Percentiles rank a stretch among this genome's conserved stretches.
Conservation (phyloP, 2,113 vertebrate species). For the Microtus montanus region DNA sequence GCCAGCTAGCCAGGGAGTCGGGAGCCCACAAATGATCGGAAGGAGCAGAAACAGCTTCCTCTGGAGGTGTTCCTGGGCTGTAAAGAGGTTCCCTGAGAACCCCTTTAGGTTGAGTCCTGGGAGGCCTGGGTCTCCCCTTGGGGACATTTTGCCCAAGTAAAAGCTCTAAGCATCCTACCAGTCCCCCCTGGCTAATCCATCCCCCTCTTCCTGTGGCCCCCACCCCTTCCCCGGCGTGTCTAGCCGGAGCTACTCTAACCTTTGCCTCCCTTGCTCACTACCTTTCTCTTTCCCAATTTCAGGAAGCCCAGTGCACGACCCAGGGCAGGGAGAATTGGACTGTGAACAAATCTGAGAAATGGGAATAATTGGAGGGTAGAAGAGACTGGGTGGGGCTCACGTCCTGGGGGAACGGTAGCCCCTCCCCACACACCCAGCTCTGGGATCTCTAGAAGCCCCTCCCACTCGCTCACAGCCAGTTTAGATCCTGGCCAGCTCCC, state of each 20-base stretch:
- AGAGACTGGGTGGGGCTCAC: neutral
- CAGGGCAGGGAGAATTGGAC: neutral
- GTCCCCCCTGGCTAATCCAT: neutral
- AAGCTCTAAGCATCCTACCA: neutral
- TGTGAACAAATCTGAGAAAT: constrained; percentile 31
- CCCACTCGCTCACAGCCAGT: neutral
- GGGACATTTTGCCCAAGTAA: constrained; percentile 1
- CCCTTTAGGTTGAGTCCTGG: neutral
- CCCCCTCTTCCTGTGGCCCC: neutral
- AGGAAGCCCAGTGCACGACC: neutral
- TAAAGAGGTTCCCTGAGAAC: neutral
- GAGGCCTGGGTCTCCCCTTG: neutral
- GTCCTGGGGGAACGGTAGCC: neutral
- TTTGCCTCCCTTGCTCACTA: neutral
- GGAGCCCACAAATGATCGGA: neutral
- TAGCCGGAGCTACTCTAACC: neutral
- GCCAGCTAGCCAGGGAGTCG: neutral
- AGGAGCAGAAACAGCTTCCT: neutral
- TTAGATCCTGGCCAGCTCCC: neutral
- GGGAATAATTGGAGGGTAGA: neutral
- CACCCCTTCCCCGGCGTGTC: neutral
- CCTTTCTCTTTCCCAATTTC: neutral
- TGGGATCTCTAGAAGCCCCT: neutral
- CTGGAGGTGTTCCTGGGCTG: neutral
- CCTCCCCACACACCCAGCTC: too few species aligned